Base-by-base conservation (phyloP, 2,797 vertebrate species). In the Lerista edwardsae region DNA sequence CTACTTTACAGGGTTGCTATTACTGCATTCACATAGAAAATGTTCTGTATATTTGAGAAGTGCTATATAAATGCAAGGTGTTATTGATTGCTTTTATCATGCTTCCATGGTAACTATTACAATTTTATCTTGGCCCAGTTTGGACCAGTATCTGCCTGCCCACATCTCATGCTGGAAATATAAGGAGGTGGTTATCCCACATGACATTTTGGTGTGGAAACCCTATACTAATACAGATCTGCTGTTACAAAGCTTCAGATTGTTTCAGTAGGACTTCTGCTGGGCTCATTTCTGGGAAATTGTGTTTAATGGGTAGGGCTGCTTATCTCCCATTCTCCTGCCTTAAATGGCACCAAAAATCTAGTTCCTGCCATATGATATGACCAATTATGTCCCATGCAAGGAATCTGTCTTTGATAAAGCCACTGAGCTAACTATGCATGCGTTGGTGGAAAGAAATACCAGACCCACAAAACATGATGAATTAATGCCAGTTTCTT, bases 161-260 rank as follows among this genome's bases (percentile, higher is more conserved):
- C n/a, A 79, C 19, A 36, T 79, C n/a, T 79, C 21, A 51, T 79
- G 64, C 64, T 79, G 25, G n/a, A 79, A 68, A 36, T 34, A 79
- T 4, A 31, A 23, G 6, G 55, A 39, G 21, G 19, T 55, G 51
- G 31, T 15, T 15, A 67, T 21, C 77, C 62, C 23, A 55, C 14
- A 79, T 55, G 31, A 36, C 44, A 55, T 55, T 10, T 55, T 55
- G 44, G 44, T 25, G 47, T n/a, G 61, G 25, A 25, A 27, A 67
- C 21, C 6, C 41, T 55, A 79, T 44, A 44, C 4, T 47, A 79
- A n/a, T 10, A 25, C 15, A 6, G 8, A 31, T 47, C 6, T 17
- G 29, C 29, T 44, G 8, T 64, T 23, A 17, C 6, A 17, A 41
- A 34, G 65, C 47, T 47, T 19, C 29, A 15, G 27, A 27, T 36